Conservation (phyloP, 2,113 vertebrate species). For the Tachysurus vachellii region DNA sequence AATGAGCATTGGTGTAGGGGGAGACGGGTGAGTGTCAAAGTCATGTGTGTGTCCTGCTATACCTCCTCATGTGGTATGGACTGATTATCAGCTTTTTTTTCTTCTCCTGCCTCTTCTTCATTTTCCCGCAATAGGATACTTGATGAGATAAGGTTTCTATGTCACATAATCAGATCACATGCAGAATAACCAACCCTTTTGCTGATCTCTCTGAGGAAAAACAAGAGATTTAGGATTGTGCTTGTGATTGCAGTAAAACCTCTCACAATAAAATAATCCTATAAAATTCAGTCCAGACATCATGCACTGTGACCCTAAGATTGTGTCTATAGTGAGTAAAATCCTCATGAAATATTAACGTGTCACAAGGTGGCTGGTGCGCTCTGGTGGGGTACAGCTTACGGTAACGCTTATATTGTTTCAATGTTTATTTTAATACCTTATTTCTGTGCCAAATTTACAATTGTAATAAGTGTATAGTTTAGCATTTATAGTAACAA, state of each 20-base stretch:
- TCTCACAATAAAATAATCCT: neutral
- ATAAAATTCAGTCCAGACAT: neutral
- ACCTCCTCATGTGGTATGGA: neutral
- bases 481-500: neutral
- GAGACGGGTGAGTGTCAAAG: no score
- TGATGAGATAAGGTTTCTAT: slow-evolving; percentile 24
- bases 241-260: neutral
- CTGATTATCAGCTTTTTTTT: neutral
- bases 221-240: neutral
- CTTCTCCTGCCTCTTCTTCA: neutral
- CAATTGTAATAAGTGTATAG: neutral
- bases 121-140: slow-evolving; percentile 16
- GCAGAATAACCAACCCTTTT: neutral
- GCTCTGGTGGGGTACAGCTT: neutral
- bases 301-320: neutral
- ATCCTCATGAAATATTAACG: neutral
- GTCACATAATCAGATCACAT: slow-evolving; percentile 17
- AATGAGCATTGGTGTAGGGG: no score
- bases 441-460: neutral
- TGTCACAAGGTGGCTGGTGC: neutral
- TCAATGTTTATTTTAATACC: neutral
- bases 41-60: neutral
- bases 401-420: neutral
- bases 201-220: neutral
- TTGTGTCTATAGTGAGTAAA: neutral